Evolutionary conservation across 2,797 vertebrate genomes (phyloP).

Genomic region (Anguilla anguilla): DNA sequence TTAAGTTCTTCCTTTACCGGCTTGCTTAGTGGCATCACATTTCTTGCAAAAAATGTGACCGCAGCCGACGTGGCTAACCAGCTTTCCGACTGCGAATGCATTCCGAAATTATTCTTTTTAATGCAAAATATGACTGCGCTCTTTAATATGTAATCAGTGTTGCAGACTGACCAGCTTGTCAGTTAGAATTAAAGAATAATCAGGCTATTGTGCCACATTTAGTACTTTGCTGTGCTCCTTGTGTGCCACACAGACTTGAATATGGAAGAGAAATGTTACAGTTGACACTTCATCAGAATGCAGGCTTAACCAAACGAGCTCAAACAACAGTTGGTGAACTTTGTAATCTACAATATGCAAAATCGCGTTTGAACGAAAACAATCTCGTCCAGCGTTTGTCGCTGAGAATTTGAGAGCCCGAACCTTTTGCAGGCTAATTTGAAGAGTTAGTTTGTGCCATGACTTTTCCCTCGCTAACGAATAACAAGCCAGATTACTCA

Average conservation of each 20-base stretch:
- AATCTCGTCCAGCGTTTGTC: neutral
- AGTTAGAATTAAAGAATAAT: neutral
- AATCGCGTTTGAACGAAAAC: neutral
- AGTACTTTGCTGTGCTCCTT: neutral
- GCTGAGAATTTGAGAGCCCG: neutral
- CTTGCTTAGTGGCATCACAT: neutral
- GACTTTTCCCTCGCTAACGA: neutral
- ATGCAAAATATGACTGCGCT: neutral
- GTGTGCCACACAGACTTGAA: neutral
- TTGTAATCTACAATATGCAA: neutral
- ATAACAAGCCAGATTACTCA: neutral
- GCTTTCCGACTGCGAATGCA: neutral
- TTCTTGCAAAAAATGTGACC: neutral
- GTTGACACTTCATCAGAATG: neutral
- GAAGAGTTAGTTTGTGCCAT: neutral
- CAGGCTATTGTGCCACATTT: neutral
- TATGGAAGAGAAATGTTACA: neutral
- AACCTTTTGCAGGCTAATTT: neutral
- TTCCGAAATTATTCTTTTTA: neutral
- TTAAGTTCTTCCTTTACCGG: neutral
- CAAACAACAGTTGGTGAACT: neutral
- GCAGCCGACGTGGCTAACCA: neutral
- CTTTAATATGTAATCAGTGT: neutral
- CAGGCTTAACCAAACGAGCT: neutral
- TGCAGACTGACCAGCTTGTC: neutral